Base-by-base conservation (phyloP, 2,113 vertebrate species). In the Nothobranchius furzeri region DNA sequence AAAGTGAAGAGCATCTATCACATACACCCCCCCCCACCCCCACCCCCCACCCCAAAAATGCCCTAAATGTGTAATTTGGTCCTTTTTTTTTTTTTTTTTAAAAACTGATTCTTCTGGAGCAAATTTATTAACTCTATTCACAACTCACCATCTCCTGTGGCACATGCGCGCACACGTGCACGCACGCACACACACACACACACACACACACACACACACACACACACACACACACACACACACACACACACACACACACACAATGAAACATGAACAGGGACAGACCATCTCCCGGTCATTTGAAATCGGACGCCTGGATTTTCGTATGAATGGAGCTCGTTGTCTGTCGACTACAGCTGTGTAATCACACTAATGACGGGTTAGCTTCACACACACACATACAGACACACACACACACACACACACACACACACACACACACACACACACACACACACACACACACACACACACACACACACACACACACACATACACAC, bases 311-410 rank as follows among this genome's bases (percentile, higher is more conserved):
- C n/a, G 75, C 64, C 73, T 63, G 35, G 69, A 55, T 55, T 66
- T 71, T 59, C 37, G 63, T 53, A 86, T 91, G 89, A 91, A 91
- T 89, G 76, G 89, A 76, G 77, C 48, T 75, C 66, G 77, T 90
- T 90, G 89, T 90, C 68, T 67, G 76, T 71, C 67, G 62, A 55
- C 70, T 76, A 58, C 89, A 89, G 87, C 89, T 89, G 88, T 90
- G 81, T 87, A 90, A 88, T 87, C 87, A 88, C 69, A 64, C 75
- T 84, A 86, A 85, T 85, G 78, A 83, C 59, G 65, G 81, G 74
- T 73, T 85, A 79, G 77, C 80, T 77, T 74, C 67, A 74, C 53
- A 58, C 51, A 51, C 69, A 72, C 37, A 59, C 64, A 50, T 52
- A 66, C 25, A 30, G 53, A 20, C 20, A 20, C 20, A 20, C 20